A percentile compares a stretch with the other conserved stretches of the same genome.
phyloP scores from a whole-genome alignment of 2,113 vertebrate genomes.

The Odontophorus gujanensis region DNA sequence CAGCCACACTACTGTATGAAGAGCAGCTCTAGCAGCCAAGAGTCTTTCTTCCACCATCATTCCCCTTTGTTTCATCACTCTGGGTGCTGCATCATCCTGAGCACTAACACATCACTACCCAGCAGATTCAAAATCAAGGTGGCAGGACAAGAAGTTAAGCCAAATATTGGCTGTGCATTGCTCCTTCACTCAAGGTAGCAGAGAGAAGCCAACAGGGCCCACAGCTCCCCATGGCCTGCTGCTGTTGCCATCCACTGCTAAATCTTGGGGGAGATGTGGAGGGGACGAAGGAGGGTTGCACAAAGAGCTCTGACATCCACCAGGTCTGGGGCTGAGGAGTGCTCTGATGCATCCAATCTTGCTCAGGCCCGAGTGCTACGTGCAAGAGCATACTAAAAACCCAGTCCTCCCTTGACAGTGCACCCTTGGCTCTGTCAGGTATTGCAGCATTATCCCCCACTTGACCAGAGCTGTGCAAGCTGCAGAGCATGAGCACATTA shows the following conservation, averaged over 20 bases:
- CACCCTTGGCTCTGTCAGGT: neutral
- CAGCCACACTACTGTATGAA: neutral
- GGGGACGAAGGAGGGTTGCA: neutral
- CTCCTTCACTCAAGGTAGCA: neutral
- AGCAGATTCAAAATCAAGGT: neutral
- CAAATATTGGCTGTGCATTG: neutral
- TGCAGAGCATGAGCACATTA: neutral
- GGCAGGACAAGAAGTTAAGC: neutral
- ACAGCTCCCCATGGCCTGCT: neutral
- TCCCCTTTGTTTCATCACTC: neutral
- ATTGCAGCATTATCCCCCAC: neutral
- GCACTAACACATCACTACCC: neutral
- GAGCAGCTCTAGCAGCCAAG: neutral
- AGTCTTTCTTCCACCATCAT: neutral
- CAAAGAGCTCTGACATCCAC: neutral
- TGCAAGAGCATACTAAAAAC: neutral
- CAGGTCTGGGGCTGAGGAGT: neutral
- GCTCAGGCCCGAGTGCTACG: neutral
- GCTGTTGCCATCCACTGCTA: neutral
- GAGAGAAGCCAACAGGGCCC: neutral
- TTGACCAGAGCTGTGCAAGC: neutral
- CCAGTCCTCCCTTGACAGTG: neutral
- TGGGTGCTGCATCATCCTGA: neutral
- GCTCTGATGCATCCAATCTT: accelerated
- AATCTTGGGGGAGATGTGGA: neutral